phyloP scores from a whole-genome alignment of 2,113 vertebrate species.

The Tapirus terrestris region DNA sequence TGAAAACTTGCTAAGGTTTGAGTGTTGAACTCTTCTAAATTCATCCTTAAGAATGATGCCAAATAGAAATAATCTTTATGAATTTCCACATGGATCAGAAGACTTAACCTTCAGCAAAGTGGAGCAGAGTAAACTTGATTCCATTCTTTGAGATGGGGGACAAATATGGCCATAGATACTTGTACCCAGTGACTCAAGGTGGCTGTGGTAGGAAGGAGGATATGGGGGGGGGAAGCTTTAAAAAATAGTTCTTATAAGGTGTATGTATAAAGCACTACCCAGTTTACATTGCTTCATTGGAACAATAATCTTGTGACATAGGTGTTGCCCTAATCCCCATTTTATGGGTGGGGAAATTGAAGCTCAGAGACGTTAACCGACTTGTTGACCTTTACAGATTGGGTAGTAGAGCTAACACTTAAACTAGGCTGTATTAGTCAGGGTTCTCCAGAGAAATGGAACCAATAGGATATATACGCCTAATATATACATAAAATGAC shows the following conservation, averaged over 20 bases:
- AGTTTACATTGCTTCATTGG: background rate
- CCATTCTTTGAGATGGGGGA: background rate
- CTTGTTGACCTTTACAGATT: background rate
- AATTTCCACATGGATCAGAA: background rate
- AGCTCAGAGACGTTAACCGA: background rate
- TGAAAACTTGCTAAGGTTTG: slow-evolving; percentile 40
- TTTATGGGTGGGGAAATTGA: background rate
- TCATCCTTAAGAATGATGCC: slow-evolving; percentile 27
- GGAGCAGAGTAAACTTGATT: background rate
- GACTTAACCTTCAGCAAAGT: background rate
- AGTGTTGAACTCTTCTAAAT: slow-evolving; percentile 31
- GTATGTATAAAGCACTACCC: background rate
- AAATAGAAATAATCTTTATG: background rate
- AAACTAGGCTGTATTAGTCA: background rate
- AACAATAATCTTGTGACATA: background rate
- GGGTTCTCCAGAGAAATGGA: background rate
- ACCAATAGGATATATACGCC: background rate
- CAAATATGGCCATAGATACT: background rate
- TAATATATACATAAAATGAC: background rate
- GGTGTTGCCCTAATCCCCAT: background rate
- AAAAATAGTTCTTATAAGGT: background rate
- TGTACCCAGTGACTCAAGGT: background rate
- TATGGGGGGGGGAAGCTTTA: background rate
- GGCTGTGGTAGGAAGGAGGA: background rate
- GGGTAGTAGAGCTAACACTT: background rate